Evolutionary conservation across 53 echinoderm and acorn worm genomes (phyloP).

Genomic region (Temnopleurus reevesii): DNA sequence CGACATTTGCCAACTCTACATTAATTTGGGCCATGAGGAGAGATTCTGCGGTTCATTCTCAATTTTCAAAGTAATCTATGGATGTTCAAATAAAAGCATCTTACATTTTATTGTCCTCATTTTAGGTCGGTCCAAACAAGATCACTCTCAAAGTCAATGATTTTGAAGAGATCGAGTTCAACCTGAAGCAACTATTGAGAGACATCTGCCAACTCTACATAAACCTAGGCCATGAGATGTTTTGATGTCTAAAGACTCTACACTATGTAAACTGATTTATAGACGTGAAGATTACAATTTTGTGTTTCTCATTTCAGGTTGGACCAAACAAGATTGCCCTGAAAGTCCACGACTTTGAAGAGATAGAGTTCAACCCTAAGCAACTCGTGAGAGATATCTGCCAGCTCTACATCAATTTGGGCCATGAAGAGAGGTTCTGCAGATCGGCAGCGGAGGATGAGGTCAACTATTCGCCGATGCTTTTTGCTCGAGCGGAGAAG

Average conservation of each 20-base stretch:
- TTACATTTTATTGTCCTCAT: too few species aligned
- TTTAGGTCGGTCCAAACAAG: too few species aligned
- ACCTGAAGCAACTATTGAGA: too few species aligned
- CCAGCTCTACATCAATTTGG: constrained; percentile 88
- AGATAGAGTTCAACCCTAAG: constrained; percentile 90
- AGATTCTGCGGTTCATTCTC: constrained; percentile 77
- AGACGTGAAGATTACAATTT: too few species aligned
- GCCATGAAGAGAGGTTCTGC: constrained; percentile 70
- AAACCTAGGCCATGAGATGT: too few species aligned
- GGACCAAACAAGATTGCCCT: constrained; percentile 84
- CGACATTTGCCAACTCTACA: constrained; percentile 87
- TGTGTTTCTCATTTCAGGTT: constrained; percentile 61
- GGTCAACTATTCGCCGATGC: constrained; percentile 64
- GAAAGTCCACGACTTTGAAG: constrained; percentile 89
- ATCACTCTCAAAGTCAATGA: too few species aligned
- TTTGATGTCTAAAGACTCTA: too few species aligned
- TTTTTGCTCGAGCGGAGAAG: constrained; percentile 76
- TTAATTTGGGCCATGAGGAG: constrained; percentile 74
- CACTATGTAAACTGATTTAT: too few species aligned
- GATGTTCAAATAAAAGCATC: too few species aligned
- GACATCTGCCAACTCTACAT: too few species aligned
- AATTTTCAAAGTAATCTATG: too few species aligned
- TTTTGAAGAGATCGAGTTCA: too few species aligned
- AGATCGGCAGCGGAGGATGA: constrained; percentile 72
- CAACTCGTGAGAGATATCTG: constrained; percentile 77